Evolutionary conservation across 2,113 vertebrate species (phyloP).

Genomic region (Cariama cristata): DNA sequence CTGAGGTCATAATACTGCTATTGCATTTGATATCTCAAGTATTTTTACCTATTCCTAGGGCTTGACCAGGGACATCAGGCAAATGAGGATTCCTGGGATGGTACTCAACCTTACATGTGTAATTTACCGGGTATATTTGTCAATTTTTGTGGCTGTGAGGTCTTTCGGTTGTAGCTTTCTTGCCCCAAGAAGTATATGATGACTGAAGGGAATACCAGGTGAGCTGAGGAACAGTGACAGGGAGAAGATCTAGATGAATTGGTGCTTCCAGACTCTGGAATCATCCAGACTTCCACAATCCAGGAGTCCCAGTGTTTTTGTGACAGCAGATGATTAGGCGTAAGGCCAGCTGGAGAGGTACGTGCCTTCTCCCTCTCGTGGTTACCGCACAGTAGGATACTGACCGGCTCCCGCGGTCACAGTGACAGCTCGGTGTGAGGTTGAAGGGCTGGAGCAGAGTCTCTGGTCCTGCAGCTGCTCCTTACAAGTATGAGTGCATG

Average conservation of each 20-base stretch:
- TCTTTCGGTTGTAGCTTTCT: neutral
- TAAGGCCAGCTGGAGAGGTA: fast-evolving
- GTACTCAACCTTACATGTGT: neutral
- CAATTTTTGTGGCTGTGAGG: neutral
- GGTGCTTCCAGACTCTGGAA: neutral
- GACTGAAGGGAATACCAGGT: neutral
- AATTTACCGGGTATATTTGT: neutral
- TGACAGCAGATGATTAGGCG: fast-evolving
- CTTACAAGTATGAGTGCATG: neutral
- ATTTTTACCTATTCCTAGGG: neutral
- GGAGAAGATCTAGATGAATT: neutral
- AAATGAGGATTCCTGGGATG: neutral
- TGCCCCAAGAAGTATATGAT: fast-evolving
- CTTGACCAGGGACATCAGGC: neutral
- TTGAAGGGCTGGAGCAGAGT: neutral
- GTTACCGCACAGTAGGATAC: neutral
- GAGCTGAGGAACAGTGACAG: neutral
- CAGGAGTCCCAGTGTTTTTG: neutral
- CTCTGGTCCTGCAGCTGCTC: neutral
- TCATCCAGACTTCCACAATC: neutral
- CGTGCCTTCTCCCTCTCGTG: neutral
- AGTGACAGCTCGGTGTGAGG: neutral
- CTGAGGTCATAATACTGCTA: neutral
- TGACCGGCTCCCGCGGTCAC: too few relatives aligned
- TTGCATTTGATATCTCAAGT: neutral